These are phyloP conservation scores for Manis javanica DNA, from an alignment of 2,797 vertebrate species.

Conservation along the genomic window DNA sequence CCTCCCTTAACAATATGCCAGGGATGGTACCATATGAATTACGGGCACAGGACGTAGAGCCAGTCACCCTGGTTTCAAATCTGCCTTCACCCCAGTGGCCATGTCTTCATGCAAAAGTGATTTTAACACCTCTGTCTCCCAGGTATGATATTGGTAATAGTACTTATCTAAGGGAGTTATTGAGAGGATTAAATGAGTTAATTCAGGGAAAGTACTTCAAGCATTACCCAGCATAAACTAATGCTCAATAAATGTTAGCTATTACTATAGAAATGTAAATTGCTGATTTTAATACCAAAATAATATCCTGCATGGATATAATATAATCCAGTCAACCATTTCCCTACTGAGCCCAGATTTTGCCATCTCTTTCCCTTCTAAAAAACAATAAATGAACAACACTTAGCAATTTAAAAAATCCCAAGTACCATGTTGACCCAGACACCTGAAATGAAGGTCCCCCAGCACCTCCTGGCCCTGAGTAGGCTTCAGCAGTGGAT, in stretches of 20 bases:
- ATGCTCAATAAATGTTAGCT: neutral
- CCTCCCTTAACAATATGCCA: neutral
- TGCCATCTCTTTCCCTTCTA: conserved; percentile 74
- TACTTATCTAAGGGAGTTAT: neutral
- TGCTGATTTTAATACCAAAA: conserved; percentile 44
- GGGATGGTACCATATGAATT: neutral
- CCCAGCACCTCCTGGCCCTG: neutral
- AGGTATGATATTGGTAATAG: neutral
- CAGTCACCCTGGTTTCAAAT: neutral
- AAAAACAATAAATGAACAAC: conserved; percentile 69
- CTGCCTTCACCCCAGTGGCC: neutral
- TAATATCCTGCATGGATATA: conserved; percentile 1
- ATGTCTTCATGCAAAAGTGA: neutral
- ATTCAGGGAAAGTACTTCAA: conserved; percentile 37
- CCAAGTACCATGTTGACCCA: conserved; percentile 22
- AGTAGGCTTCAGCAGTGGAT: neutral
- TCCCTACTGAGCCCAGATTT: conserved; percentile 51
- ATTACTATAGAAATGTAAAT: conserved; percentile 25
- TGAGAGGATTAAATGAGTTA: neutral
- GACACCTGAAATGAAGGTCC: conserved; percentile 5
- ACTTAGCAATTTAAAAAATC: conserved; percentile 65
- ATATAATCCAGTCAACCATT: conserved; percentile 28
- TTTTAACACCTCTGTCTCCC: neutral
- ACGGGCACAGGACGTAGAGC: neutral
- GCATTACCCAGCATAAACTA: neutral